Base-by-base conservation (phyloP, 2,113 vertebrate genomes). In the Tichodroma muraria region DNA sequence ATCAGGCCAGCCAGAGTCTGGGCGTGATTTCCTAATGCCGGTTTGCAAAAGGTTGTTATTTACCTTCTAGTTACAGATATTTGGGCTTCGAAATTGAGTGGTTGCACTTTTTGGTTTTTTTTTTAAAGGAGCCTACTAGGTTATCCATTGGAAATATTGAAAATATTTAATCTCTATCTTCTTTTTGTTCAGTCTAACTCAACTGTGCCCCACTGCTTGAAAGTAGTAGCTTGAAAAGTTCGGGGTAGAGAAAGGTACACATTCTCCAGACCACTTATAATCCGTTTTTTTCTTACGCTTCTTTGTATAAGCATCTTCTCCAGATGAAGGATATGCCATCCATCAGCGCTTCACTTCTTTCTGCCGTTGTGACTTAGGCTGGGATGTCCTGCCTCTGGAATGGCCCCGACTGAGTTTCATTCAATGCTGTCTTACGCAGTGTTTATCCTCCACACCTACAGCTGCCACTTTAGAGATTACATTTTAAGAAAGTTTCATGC, bases 211-310 rank as follows among this genome's bases (percentile, higher is more conserved):
- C 49, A 1, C 15, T 54, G 5, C 33, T 86, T 47, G 31, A 63
- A 59, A 87, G 35, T 60, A 57, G 31, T 23, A 18, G 38, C 47
- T 77, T 37, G 17, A 27, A 22, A 68, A 53, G 35, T 60, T 79
- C 4, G 2, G 24, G 5, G 8, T 45, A 24, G 27, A 15, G 61
- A 60, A 75, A 38, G 6, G 4, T 37, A 10, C 1, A 0, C 4
- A 7, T 66, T 81, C 30, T 25, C 28, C 13, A 47, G 27, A 28
- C 30, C 31, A 15, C 31, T 38, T 60, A n/a, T 1, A 66, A 27
- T 56, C n/a, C n/a, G 35, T 49, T 56, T 63, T 70, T 82, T 44
- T 37, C 35, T 71, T n/a, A 10, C 4, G 1, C 21, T 44, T 33
- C 24, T 76, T 27, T 6, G 8, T 44, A 5, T 28, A 57, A 66